Conservation (phyloP, 2,113 vertebrate species). For the Sterrhoptilus dennistouni region DNA sequence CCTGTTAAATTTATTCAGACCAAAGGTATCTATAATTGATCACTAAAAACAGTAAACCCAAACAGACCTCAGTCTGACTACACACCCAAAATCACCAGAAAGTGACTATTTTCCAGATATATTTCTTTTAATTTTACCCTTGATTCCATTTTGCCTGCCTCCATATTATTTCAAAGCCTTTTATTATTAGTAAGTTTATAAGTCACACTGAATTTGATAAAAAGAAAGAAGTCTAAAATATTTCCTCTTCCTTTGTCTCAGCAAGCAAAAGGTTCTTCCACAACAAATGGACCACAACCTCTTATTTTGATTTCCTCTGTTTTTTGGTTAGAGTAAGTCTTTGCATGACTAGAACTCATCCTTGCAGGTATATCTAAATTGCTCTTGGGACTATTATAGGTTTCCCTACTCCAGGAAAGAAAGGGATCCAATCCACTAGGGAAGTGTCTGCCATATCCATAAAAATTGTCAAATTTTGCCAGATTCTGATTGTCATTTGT, state of each 20-base stretch:
- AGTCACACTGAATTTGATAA: neutral
- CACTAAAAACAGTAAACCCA: neutral
- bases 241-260: neutral
- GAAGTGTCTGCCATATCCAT: neutral
- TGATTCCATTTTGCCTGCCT: neutral
- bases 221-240: neutral
- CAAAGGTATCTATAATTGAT: neutral
- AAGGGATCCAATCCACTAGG: neutral
- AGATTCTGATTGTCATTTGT: neutral
- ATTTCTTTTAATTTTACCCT: neutral
- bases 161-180: neutral
- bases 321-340: neutral
- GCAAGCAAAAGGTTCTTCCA: neutral
- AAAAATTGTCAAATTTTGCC: neutral
- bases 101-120: neutral
- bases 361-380: neutral
- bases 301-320: neutral
- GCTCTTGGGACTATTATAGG: fast-evolving
- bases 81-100: neutral
- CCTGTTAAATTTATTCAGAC: neutral
- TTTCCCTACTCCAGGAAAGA: neutral
- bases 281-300: neutral
- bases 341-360: neutral
- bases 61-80: fast-evolving
- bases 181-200: neutral